These are phyloP conservation scores for Myotis davidii DNA, from an alignment of 2,113 vertebrate genomes.

Conservation along the genomic window DNA sequence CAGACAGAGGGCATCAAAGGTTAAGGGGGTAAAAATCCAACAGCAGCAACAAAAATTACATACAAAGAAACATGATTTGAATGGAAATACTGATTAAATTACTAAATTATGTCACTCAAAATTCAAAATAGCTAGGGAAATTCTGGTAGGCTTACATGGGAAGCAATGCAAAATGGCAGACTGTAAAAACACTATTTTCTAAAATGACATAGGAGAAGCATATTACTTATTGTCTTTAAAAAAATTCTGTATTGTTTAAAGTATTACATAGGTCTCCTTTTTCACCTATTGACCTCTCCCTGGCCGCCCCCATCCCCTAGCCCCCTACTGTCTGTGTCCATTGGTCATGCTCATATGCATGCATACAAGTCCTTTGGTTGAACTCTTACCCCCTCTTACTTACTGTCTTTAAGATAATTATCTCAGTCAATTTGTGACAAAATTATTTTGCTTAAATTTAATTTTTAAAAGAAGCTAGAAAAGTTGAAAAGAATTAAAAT, in stretches of 20 bases:
- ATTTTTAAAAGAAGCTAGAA: slow-evolving; percentile 22
- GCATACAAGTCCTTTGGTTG: no score
- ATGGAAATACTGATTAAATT: slow-evolving; percentile 53
- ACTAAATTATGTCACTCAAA: slow-evolving; percentile 53
- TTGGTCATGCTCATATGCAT: no score
- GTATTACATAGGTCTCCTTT: no score
- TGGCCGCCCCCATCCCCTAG: no score
- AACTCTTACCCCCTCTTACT: neutral
- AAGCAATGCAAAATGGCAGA: slow-evolving; percentile 56
- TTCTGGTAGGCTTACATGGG: slow-evolving; percentile 36
- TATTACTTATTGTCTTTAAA: neutral
- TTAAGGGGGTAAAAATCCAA: neutral
- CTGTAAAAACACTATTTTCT: slow-evolving; percentile 46
- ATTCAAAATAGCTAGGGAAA: slow-evolving; percentile 57
- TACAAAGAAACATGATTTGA: neutral
- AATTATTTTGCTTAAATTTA: neutral
- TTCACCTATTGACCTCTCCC: no score
- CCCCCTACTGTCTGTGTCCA: no score
- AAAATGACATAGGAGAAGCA: slow-evolving; percentile 2
- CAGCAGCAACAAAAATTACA: neutral
- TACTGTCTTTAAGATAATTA: slow-evolving; percentile 37
- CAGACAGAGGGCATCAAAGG: neutral
- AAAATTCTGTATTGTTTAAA: no score
- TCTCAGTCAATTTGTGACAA: slow-evolving; percentile 10
- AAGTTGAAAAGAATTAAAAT: slow-evolving; percentile 47